These are phyloP conservation scores for Neotoma lepida DNA, from an alignment of 2,113 vertebrate species.

Conservation along the genomic window DNA sequence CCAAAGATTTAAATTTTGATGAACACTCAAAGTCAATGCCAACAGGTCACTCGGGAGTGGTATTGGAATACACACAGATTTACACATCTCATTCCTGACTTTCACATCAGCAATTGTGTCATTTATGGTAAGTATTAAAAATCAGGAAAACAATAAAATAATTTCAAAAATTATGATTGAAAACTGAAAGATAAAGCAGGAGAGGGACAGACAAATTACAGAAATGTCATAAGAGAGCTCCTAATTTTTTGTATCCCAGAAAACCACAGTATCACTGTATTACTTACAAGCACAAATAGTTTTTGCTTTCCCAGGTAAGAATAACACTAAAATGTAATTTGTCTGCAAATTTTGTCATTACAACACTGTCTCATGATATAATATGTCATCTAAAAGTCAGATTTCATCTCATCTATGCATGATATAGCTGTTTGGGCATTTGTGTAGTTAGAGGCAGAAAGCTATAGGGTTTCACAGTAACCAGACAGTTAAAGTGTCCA, in stretches of 20 bases:
- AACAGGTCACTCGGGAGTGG: neutral
- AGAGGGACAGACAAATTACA: neutral
- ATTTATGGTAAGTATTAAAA: conserved; percentile 41
- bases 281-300: neutral
- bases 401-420: neutral
- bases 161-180: neutral
- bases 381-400: neutral
- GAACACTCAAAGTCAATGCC: neutral
- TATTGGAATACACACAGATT: neutral
- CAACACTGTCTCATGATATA: neutral
- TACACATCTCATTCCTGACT: neutral
- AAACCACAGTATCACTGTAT: neutral
- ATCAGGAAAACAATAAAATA: neutral
- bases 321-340: neutral
- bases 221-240: neutral
- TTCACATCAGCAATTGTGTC: neutral
- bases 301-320: neutral
- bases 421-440: neutral
- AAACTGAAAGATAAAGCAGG: conserved; percentile 1
- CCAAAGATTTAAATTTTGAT: neutral
- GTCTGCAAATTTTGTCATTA: neutral
- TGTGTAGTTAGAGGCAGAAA: neutral
- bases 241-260: neutral
- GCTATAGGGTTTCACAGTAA: neutral
- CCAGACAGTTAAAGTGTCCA: neutral